Evolutionary conservation across 2,888 invertebrate species (phyloP).

Genomic region (Pammene fasciana): DNA sequence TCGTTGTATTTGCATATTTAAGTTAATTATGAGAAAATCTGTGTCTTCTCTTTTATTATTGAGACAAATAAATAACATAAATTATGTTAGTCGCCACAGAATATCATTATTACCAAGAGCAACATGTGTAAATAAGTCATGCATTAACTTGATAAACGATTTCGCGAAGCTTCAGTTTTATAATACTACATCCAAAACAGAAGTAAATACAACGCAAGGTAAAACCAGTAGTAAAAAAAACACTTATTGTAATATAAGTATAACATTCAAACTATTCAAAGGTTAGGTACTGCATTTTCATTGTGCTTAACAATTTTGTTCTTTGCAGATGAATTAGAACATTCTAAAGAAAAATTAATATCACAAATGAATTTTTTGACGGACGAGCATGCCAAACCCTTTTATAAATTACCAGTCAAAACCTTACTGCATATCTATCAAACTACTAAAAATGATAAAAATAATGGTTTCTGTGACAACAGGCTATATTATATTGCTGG

Average conservation of each 20-base stretch:
- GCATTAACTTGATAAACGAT: constrained; percentile 10
- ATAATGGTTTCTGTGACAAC: constrained; percentile 70
- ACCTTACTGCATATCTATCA: constrained; percentile 64
- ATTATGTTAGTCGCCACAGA: not conserved
- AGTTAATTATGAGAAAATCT: constrained; percentile 22
- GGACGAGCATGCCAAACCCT: constrained; percentile 80
- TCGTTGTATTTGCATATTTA: not conserved
- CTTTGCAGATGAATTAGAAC: constrained; percentile 51
- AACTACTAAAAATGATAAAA: constrained; percentile 68
- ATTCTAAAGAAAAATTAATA: constrained; percentile 67
- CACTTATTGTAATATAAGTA: not conserved
- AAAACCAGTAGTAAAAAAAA: constrained; percentile 7
- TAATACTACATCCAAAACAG: constrained; percentile 1
- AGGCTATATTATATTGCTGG: constrained; percentile 84
- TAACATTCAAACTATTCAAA: too few relatives aligned
- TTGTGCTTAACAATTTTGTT: too few relatives aligned
- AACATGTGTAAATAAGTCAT: not conserved
- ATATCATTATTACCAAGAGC: constrained; percentile 11
- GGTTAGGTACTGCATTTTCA: too few relatives aligned
- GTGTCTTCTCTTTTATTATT: constrained; percentile 7
- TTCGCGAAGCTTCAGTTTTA: constrained; percentile 17
- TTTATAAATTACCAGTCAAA: constrained; percentile 71
- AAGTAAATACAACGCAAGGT: constrained; percentile 6
- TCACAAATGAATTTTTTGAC: constrained; percentile 68
- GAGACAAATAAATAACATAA: constrained; percentile 11